Percentiles rank a stretch among this genome's conserved stretches.
Evolutionary conservation across 2,113 vertebrate species (phyloP).

Genomic region (Ochotona princeps): DNA sequence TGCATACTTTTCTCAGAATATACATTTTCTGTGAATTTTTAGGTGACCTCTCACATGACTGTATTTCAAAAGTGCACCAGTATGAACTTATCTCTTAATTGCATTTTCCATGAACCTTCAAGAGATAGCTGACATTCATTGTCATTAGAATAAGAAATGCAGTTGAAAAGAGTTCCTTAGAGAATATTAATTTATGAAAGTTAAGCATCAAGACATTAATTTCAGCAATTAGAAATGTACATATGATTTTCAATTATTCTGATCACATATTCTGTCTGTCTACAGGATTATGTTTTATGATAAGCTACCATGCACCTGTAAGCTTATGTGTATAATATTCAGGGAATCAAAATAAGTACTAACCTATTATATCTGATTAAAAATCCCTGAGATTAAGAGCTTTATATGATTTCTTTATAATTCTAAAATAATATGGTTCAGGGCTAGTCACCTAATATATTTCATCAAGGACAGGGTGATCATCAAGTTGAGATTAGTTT

Average conservation of each 20-base stretch:
- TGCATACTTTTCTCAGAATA: too few species aligned
- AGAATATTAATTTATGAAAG: not conserved
- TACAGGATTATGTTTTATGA: not conserved
- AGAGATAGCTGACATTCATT: not conserved
- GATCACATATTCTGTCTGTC: not conserved
- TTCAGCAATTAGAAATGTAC: not conserved
- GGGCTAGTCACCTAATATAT: not conserved
- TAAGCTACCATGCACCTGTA: not conserved
- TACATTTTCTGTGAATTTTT: too few species aligned
- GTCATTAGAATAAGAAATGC: not conserved
- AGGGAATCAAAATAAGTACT: not conserved
- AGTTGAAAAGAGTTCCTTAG: not conserved
- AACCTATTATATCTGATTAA: not conserved
- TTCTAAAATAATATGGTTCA: slow-evolving; percentile 6
- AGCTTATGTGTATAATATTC: not conserved
- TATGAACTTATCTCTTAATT: too few species aligned
- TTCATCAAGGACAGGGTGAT: not conserved
- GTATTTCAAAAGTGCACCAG: too few species aligned
- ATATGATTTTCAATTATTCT: not conserved
- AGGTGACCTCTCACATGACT: too few species aligned
- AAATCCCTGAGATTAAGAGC: not conserved
- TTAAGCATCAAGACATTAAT: not conserved
- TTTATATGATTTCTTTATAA: not conserved
- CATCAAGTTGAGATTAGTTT: not conserved
- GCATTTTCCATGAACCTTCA: too few species aligned